Base-by-base conservation (phyloP, 2,113 vertebrate species). In the Cichladusa arquata region DNA sequence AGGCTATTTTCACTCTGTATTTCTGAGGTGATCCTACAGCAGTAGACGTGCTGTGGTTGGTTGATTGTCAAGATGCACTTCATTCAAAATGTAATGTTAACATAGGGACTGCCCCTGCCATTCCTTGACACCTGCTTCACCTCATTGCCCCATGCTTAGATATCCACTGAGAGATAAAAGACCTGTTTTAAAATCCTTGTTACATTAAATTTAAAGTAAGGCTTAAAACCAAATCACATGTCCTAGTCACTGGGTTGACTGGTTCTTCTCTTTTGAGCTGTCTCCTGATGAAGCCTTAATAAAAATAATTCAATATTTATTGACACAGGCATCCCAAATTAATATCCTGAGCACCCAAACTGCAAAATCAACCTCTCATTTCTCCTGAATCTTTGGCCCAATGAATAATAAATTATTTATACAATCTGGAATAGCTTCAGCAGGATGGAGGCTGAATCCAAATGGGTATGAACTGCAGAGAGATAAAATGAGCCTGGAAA, bases 401-500 rank as follows among this genome's bases (percentile, higher is more conserved):
- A 8, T 40, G 42, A 78, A 74, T 58, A 83, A 86, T 74, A 90
- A 81, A 86, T 93, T 80, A 83, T 86, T 94, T 86, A 62, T 90
- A 78, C 56, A 74, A 86, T 31, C 51, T 70, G 29, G 64, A 92
- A 81, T 78, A 66, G 80, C 64, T 74, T 97, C 64, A 71, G 72
- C 22, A 71, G 69, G 38, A 86, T 66, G 60, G 76, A 88, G 42
- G 47, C 51, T 47, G 72, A 92, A 88, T 95, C 88, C 64, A 92
- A 95, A 94, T 58, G 64, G 64, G 5, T 90, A 81, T 90, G 88
- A 92, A 78, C 58, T 36, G 76, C 76, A 76, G 25, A 77, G 81
- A 92, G 51, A 92, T 90, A 93, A 94, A 96, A 86, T 74, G 60
- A 93, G 38, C 72, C 54, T 83, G 71, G 86, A 96, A 96, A 93